A percentile compares a stretch with the other conserved stretches of the same genome.
Evolutionary conservation across 2,113 vertebrate genomes (phyloP).

Genomic region (Pagrus major): DNA sequence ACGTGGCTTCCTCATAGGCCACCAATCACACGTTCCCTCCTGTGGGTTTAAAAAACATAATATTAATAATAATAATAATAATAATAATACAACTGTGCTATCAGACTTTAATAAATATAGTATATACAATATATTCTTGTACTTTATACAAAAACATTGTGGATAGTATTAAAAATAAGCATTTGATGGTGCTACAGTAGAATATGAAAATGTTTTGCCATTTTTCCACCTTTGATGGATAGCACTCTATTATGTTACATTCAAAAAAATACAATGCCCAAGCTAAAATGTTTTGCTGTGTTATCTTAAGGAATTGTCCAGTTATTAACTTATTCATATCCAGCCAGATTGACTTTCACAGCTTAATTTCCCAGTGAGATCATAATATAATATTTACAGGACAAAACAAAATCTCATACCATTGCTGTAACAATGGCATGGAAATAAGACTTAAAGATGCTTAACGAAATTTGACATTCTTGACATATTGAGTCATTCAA

Average conservation of each 20-base stretch:
- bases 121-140: neutral
- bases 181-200: neutral
- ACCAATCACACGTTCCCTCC: conserved; percentile 71
- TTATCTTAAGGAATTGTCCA: neutral
- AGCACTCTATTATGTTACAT: neutral
- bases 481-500: neutral
- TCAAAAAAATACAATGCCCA: neutral
- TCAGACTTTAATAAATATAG: too few relatives aligned
- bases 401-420: neutral
- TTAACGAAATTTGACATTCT: neutral
- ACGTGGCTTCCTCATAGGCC: conserved; percentile 95
- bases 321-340: neutral
- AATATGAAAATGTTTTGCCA: neutral
- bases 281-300: neutral
- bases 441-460: neutral
- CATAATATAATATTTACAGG: neutral
- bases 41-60: conserved; percentile 55
- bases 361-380: neutral
- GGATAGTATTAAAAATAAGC: too few relatives aligned
- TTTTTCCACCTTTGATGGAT: neutral
- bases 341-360: neutral
- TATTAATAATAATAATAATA: too few relatives aligned
- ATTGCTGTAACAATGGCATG: neutral
- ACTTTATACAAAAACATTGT: neutral
- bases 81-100: too few relatives aligned